Conservation (phyloP, 1,140 invertebrate genomes). For the Gryon sp. region DNA sequence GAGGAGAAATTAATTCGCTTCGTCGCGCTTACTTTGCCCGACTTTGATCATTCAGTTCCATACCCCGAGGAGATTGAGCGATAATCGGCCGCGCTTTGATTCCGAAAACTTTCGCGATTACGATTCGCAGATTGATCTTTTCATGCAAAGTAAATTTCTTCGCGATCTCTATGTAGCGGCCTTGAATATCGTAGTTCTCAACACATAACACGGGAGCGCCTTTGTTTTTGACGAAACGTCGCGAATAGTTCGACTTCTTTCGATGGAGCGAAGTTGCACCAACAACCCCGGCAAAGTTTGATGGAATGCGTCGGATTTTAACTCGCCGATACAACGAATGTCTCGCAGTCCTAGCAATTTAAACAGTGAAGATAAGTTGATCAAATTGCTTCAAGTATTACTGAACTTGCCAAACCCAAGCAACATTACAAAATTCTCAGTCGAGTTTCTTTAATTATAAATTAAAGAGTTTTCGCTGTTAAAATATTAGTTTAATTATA, state of each 20-base stretch:
- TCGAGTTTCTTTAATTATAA: too few relatives aligned
- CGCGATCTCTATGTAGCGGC: slow-evolving; percentile 29
- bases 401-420: neutral
- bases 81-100: slow-evolving; percentile 49
- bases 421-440: too few relatives aligned
- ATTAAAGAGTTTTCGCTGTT: too few relatives aligned
- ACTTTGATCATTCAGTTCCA: slow-evolving; percentile 53
- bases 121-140: slow-evolving; percentile 37
- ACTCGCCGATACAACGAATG: neutral
- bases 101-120: slow-evolving; percentile 48
- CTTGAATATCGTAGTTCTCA: slow-evolving; percentile 29
- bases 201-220: slow-evolving; percentile 18
- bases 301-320: slow-evolving; percentile 40
- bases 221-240: slow-evolving; percentile 37
- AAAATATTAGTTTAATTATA: too few relatives aligned
- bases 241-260: slow-evolving; percentile 45
- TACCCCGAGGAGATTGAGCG: slow-evolving; percentile 34
- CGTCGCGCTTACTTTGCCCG: slow-evolving; percentile 44
- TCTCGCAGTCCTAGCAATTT: slow-evolving; percentile 18
- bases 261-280: slow-evolving; percentile 2
- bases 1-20: slow-evolving; percentile 50
- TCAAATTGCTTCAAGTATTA: slow-evolving; percentile 25
- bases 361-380: slow-evolving; percentile 28
- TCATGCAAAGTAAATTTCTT: slow-evolving; percentile 24
- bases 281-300: slow-evolving; percentile 34